A percentile compares a stretch with the other conserved stretches of the same genome.
Conservation (phyloP, 2,113 vertebrate species). For the Callipepla squamata region DNA sequence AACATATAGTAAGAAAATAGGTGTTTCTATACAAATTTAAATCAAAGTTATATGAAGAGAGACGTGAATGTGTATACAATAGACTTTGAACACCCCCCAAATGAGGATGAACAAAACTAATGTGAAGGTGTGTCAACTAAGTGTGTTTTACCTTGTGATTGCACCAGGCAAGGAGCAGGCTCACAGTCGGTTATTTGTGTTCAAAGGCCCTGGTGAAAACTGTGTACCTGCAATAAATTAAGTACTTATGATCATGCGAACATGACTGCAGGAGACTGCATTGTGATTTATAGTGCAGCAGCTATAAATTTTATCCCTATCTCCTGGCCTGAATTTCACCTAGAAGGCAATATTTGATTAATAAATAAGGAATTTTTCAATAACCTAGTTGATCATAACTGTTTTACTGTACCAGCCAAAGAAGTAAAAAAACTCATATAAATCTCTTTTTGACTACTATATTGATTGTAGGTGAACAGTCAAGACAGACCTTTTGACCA, state of each 20-base stretch:
- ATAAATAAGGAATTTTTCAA: neutral
- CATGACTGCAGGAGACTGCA: neutral
- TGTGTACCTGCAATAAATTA: slow-evolving; percentile 4
- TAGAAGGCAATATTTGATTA: slow-evolving; percentile 8
- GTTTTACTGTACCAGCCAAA: neutral
- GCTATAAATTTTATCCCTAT: slow-evolving; percentile 26
- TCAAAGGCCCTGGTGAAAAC: neutral
- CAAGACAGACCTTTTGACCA: neutral
- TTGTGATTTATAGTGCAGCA: neutral
- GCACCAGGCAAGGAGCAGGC: neutral
- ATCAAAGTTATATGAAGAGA: neutral
- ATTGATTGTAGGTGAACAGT: neutral
- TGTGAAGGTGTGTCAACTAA: neutral
- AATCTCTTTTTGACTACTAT: neutral
- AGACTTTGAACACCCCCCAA: neutral
- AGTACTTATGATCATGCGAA: neutral
- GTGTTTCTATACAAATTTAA: neutral
- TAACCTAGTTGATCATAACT: neutral
- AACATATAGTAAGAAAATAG: neutral
- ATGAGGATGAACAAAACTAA: neutral
- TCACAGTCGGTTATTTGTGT: neutral
- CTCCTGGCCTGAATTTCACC: slow-evolving; percentile 29
- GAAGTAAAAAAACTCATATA: neutral
- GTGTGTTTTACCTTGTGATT: neutral
- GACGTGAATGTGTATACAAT: neutral